Evolutionary conservation across 2,888 invertebrate species (phyloP), one percentile per base, ranked within the genome.

Genomic region (Caenorhabditis imperialis): DNA sequence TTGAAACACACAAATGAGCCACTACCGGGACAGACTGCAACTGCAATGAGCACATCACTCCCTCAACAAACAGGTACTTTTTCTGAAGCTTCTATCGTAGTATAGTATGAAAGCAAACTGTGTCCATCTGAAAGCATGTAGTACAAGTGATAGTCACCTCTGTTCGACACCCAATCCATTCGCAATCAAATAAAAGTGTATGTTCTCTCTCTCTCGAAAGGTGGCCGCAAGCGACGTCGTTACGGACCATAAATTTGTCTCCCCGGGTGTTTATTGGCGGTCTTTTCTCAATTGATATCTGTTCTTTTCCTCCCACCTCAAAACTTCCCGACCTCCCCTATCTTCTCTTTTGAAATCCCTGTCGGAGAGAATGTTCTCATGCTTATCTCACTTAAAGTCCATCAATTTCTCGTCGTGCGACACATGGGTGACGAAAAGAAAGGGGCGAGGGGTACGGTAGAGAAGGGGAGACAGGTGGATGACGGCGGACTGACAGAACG

Each of bases 211-310:
- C 10, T 30, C 30, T 30, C 30, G 50, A 30, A 51, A 62, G 53
- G 62, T 62, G 62, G 51, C 63, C 63, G 47, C 50, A 58, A 67
- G 67, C 51, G 51, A 55, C 35, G 57, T 58, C 69, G 69, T 69
- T 69, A 57, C 69, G 69, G 69, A 69, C 69, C 69, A 69, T 69
- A 69, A 69, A 69, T 69, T 69, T 51, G 57, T 51, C 69, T 6
- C 30, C 10, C 30, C 30, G 70, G 61, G 58, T 58, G 69, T 69
- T 69, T 69, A 69, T 69, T 57, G 67, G 51, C 48, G 54, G 30
- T 48, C 44, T 16, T 53, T 63, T 42, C 55, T 55, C 54, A 57
- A 50, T 65, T 54, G 57, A 54, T 54, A 47, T 65, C 44, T 27
- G 27, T 44, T 37, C 47, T 50, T 47, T 50, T 37, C 37, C 55